Percentiles rank a stretch among this genome's conserved stretches.
phyloP scores from a whole-genome alignment of 2,888 invertebrate species.

The Agriopis leucophaearia region DNA sequence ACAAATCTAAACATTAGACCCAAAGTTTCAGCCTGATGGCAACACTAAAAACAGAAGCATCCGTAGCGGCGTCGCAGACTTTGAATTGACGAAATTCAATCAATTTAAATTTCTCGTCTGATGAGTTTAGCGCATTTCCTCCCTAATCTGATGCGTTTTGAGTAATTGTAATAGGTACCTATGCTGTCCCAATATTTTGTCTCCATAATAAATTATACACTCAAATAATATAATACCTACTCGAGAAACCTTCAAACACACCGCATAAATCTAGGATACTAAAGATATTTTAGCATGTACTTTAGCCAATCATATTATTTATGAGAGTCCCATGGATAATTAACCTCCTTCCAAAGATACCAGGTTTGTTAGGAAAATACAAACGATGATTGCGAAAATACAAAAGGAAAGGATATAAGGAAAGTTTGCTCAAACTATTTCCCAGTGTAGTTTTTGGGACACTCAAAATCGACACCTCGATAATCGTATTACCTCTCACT shows the following conservation, averaged over 20 bases:
- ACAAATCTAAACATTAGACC: too few species aligned
- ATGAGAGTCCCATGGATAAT: slow-evolving; percentile 23
- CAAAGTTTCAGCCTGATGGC: slow-evolving; percentile 6
- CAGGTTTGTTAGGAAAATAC: slow-evolving; percentile 21
- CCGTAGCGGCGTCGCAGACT: background rate
- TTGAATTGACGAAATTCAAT: slow-evolving; percentile 28
- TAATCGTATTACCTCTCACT: slow-evolving; percentile 1
- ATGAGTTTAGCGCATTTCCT: slow-evolving; percentile 30
- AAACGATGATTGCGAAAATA: slow-evolving; percentile 4
- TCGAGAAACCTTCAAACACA: slow-evolving; percentile 1
- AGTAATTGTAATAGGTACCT: background rate
- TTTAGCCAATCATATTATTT: slow-evolving; percentile 25
- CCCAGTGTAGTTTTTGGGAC: background rate
- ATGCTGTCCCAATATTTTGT: background rate
- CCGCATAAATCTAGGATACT: slow-evolving; percentile 6
- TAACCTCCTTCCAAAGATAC: slow-evolving; percentile 16
- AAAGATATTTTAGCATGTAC: slow-evolving; percentile 13
- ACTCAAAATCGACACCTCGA: slow-evolving; percentile 22
- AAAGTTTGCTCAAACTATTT: background rate
- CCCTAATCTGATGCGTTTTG: slow-evolving; percentile 34
- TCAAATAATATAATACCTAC: background rate
- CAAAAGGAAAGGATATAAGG: slow-evolving; percentile 16
- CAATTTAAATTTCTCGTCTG: slow-evolving; percentile 14
- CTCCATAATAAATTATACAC: background rate
- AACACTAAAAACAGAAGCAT: slow-evolving; percentile 10